A percentile compares a stretch with the other conserved stretches of the same genome.
These are phyloP conservation scores for Priocnemis perturbator DNA, from an alignment of 2,888 invertebrate species.

Conservation along the genomic window DNA sequence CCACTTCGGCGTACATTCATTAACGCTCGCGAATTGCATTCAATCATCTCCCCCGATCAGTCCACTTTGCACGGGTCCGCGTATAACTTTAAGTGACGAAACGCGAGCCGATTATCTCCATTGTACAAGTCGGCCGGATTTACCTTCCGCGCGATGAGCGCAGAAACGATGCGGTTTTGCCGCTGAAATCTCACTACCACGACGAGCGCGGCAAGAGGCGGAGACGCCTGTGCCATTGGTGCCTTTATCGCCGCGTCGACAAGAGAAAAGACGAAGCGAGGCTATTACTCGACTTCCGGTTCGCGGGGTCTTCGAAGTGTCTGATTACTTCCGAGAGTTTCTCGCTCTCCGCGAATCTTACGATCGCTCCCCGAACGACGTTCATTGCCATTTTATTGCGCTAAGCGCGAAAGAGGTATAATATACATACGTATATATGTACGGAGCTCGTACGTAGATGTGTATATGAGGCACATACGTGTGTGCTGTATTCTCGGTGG, in stretches of 20 bases:
- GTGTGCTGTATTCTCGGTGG: too few relatives aligned
- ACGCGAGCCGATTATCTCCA: constrained; percentile 38
- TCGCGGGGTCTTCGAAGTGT: constrained; percentile 32
- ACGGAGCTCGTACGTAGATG: too few relatives aligned
- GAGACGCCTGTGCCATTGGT: neutral
- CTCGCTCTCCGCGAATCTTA: constrained; percentile 6
- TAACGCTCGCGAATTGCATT: too few relatives aligned
- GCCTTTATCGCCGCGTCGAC: constrained; percentile 28
- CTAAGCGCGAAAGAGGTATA: neutral
- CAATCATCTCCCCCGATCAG: constrained; percentile 12
- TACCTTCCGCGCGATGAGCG: constrained; percentile 45
- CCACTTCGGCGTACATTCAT: neutral
- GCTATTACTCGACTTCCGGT: constrained; percentile 51
- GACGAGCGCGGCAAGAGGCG: neutral
- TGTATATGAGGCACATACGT: too few relatives aligned
- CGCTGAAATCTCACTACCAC: too few relatives aligned
- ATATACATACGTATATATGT: too few relatives aligned
- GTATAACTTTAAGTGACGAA: constrained; percentile 1
- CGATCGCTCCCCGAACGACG: neutral
- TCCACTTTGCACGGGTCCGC: constrained; percentile 6
- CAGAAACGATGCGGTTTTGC: neutral
- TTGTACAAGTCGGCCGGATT: constrained; percentile 58
- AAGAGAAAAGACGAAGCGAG: constrained; percentile 44
- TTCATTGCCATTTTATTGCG: constrained; percentile 10
- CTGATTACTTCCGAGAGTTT: constrained; percentile 49